Conservation (phyloP, 2,113 vertebrate species). For the Cavia porcellus region DNA sequence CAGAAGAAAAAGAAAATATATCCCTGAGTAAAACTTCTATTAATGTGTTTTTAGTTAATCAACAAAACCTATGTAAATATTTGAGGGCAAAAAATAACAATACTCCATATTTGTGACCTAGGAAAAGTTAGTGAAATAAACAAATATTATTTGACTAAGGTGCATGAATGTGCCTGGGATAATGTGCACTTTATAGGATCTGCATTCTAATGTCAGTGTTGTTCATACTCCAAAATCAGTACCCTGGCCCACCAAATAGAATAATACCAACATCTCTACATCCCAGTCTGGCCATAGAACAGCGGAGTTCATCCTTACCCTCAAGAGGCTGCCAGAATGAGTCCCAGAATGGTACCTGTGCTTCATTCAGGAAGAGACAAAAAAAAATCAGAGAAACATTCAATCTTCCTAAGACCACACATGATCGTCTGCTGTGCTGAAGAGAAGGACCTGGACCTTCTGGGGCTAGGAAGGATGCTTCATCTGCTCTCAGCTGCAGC, state of each 20-base stretch:
- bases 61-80: not conserved
- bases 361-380: not conserved
- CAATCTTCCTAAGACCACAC: not conserved
- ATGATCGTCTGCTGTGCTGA: not conserved
- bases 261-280: not conserved
- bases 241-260: not conserved
- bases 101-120: not conserved
- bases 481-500: not conserved
- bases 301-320: not conserved
- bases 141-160: not conserved
- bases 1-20: constrained; percentile 41
- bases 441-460: not conserved
- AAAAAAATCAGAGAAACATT: not conserved
- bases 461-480: no score
- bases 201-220: not conserved
- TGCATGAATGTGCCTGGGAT: not conserved
- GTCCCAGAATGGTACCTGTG: not conserved
- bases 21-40: not conserved
- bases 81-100: not conserved
- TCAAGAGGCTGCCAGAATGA: not conserved
- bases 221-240: not conserved
- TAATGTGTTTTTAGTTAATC: constrained; percentile 28
- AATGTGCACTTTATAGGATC: not conserved
- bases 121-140: constrained; percentile 24
- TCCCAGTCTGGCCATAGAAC: no score